Evolutionary conservation across 2,888 invertebrate species (phyloP).

Genomic region (Luperina testacea): DNA sequence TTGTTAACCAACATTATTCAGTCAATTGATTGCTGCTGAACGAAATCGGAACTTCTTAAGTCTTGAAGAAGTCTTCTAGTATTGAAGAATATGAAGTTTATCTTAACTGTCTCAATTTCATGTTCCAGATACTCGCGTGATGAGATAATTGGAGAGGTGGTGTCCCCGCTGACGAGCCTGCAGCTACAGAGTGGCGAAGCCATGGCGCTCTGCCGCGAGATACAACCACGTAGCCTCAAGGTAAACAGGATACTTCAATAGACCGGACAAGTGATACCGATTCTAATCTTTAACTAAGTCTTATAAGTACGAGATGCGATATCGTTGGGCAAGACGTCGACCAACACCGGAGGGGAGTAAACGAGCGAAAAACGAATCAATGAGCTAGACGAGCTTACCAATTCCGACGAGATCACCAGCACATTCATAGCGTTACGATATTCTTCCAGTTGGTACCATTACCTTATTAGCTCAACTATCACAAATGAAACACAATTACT

Average conservation of each 20-base stretch:
- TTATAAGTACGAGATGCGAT: no score
- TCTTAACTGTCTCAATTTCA: neutral
- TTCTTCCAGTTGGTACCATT: no score
- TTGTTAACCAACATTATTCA: neutral
- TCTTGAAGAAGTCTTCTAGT: no score
- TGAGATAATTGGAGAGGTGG: slow-evolving; percentile 99
- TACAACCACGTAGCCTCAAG: slow-evolving; percentile 98
- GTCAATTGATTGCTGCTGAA: neutral
- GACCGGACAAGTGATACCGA: neutral
- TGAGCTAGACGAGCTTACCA: no score
- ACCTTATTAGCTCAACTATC: no score
- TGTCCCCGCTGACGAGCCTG: slow-evolving; percentile 95
- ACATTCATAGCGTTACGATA: no score
- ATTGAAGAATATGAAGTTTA: neutral
- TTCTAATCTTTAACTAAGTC: no score
- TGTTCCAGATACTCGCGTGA: slow-evolving; percentile 97
- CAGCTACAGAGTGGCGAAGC: slow-evolving; percentile 92
- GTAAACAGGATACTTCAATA: slow-evolving; percentile 82
- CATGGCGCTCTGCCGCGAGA: slow-evolving; percentile 95
- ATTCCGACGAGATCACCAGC: no score
- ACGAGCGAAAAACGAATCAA: no score
- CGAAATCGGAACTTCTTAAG: neutral
- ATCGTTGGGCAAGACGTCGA: no score
- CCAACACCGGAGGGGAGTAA: no score
- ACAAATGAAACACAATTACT: no score